Percentiles rank a stretch among this genome's conserved stretches.
These are phyloP conservation scores for Hydractinia symbiolongicarpus DNA, from an alignment of 30 jellyfish, hydroid and myxozoan genomes.

Conservation along the genomic window DNA sequence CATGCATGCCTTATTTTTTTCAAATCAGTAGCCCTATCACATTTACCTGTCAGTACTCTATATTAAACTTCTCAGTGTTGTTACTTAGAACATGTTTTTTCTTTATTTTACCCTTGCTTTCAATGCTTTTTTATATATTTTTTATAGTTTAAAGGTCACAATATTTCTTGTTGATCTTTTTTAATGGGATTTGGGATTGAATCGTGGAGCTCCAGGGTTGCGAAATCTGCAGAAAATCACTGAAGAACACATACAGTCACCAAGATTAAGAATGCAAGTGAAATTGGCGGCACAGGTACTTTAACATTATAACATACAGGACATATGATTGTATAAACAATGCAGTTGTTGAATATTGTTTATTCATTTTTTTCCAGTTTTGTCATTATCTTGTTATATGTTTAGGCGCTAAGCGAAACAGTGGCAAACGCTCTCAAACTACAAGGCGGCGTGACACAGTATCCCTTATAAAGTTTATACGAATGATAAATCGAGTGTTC, in stretches of 20 bases:
- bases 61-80: too few relatives aligned
- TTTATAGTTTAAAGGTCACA: not conserved
- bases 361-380: not conserved
- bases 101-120: not conserved
- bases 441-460: not conserved
- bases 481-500: conserved; percentile 12
- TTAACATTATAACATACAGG: too few relatives aligned
- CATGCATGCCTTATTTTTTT: not conserved
- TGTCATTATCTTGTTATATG: not conserved
- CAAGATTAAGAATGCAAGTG: conserved; percentile 2
- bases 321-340: not conserved
- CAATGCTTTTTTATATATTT: not conserved
- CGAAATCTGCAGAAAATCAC: not conserved
- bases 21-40: too few relatives aligned
- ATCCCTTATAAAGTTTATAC: not conserved
- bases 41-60: too few relatives aligned
- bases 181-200: not conserved
- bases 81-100: too few relatives aligned
- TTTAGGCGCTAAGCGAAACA: conserved; percentile 3
- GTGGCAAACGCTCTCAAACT: not conserved
- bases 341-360: not conserved
- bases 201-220: not conserved
- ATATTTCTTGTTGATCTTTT: not conserved
- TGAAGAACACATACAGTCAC: conserved; percentile 12
- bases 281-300: conserved; percentile 21